These are phyloP conservation scores for Drosophila tsacasi DNA, from an alignment of 1,140 invertebrate species.

Conservation along the genomic window DNA sequence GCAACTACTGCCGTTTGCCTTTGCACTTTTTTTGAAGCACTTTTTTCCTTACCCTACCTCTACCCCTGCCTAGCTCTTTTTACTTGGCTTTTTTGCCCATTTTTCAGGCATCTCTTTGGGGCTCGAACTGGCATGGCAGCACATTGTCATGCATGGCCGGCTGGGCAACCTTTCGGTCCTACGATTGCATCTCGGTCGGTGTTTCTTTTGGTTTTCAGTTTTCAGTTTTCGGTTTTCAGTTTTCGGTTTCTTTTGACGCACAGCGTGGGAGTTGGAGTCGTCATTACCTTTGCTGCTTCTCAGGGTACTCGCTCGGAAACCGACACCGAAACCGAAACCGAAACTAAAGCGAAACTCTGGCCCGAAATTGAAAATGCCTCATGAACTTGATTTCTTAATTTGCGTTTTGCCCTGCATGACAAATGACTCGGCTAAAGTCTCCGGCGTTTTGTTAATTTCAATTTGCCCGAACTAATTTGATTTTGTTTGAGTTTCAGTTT, in stretches of 20 bases:
- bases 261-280: conserved; percentile 73
- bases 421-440: conserved; percentile 60
- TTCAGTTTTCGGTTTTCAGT: neutral
- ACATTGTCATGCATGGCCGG: conserved; percentile 52
- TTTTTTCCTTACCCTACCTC: neutral
- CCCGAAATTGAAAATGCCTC: conserved; percentile 66
- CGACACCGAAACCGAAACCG: conserved; percentile 53
- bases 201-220: conserved; percentile 19
- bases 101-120: conserved; percentile 16
- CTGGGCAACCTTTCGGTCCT: conserved; percentile 54
- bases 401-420: conserved; percentile 54
- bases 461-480: conserved; percentile 76
- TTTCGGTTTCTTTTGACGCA: conserved; percentile 57
- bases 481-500: conserved; percentile 16
- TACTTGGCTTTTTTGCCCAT: neutral
- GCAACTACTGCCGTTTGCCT: conserved; percentile 32
- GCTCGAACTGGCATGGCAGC: conserved; percentile 1
- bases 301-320: conserved; percentile 1
- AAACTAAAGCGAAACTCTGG: conserved; percentile 47
- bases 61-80: too few species aligned
- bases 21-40: conserved; percentile 17
- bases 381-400: conserved; percentile 81
- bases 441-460: conserved; percentile 54
- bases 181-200: conserved; percentile 3
- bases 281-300: conserved; percentile 9